Evolutionary conservation across 2,888 invertebrate genomes (phyloP).

Genomic region (Papilio protenor): DNA sequence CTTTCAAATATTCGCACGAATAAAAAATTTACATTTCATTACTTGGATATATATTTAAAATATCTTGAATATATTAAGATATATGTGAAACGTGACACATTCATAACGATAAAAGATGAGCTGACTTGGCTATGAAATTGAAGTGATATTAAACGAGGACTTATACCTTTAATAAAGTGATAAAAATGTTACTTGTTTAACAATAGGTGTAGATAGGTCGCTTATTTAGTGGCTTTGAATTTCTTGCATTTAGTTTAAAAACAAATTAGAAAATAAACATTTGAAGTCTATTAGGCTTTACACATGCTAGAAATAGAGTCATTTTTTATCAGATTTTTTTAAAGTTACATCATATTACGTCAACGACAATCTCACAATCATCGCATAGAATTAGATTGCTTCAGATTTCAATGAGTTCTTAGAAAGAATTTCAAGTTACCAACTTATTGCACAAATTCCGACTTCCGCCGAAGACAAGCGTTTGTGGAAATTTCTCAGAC

Average conservation of each 20-base stretch:
- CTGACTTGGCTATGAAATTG: background rate
- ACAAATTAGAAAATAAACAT: too few species aligned
- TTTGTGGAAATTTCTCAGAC: conserved; percentile 20
- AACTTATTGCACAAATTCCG: conserved; percentile 35
- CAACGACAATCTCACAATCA: background rate
- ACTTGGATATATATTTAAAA: conserved; percentile 16
- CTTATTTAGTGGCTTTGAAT: background rate
- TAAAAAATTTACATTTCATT: conserved; percentile 22
- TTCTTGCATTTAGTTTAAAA: too few species aligned
- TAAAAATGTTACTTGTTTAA: background rate
- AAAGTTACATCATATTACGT: background rate
- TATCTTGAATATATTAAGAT: background rate
- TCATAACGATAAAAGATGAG: background rate
- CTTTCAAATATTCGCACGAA: background rate
- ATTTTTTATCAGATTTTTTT: background rate
- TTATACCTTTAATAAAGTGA: background rate
- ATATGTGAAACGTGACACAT: conserved; percentile 1
- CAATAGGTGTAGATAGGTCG: background rate
- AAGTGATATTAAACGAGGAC: background rate
- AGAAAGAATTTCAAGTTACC: conserved; percentile 31
- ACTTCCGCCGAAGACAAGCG: conserved; percentile 6
- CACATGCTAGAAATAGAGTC: too few species aligned
- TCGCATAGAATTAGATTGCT: conserved; percentile 4
- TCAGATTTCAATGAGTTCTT: conserved; percentile 21
- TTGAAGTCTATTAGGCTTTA: too few species aligned